phyloP scores from a whole-genome alignment of 2,113 vertebrate species.

The Thalassarche chlororhynchos region DNA sequence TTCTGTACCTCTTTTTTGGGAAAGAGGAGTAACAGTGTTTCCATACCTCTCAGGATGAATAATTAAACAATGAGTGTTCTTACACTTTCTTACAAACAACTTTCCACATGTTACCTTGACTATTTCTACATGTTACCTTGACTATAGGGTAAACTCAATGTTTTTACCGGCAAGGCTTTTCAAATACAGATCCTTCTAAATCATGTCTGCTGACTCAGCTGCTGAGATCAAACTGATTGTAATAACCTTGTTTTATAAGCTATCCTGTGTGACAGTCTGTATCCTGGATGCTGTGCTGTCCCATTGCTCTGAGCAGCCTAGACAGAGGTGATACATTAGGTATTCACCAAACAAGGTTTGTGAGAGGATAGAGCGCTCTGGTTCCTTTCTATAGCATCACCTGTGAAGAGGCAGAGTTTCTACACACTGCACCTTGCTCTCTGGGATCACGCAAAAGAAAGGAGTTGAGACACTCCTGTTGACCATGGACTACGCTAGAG shows the following conservation, averaged over 20 bases:
- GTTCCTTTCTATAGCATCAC: background rate
- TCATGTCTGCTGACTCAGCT: background rate
- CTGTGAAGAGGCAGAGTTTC: background rate
- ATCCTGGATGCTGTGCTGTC: background rate
- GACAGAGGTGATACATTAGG: background rate
- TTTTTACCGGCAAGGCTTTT: background rate
- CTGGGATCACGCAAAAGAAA: background rate
- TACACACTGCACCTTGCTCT: background rate
- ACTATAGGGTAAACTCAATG: background rate
- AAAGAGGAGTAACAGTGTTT: background rate
- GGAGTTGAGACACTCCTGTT: background rate
- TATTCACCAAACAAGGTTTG: background rate
- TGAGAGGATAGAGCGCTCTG: rapidly evolving
- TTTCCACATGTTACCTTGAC: background rate
- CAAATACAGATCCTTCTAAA: background rate
- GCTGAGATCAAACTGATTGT: background rate
- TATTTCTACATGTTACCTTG: background rate
- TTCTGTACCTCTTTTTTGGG: background rate
- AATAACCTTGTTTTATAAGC: background rate
- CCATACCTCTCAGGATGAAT: background rate
- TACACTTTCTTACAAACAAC: background rate
- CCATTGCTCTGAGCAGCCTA: background rate
- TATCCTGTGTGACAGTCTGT: background rate
- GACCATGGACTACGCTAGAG: background rate
- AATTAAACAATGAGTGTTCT: background rate